phyloP scores from a whole-genome alignment of 2,888 invertebrate species.

The Pollenia amentaria region DNA sequence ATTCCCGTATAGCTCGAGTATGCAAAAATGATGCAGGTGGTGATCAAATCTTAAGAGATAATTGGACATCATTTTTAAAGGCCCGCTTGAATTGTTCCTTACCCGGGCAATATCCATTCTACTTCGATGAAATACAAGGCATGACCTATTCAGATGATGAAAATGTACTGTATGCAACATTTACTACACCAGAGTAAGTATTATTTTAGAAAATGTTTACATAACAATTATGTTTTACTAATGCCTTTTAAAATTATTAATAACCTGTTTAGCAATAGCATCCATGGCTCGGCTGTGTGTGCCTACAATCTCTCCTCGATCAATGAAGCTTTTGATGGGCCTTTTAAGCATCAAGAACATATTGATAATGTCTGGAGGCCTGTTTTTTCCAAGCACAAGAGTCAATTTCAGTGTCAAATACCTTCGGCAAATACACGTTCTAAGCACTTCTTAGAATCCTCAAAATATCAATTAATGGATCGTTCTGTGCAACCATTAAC shows the following conservation, averaged over 20 bases:
- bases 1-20: conserved; percentile 95
- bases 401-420: conserved; percentile 87
- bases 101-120: conserved; percentile 94
- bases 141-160: conserved; percentile 91
- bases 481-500: conserved; percentile 91
- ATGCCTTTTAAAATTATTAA: conserved; percentile 19
- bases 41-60: conserved; percentile 90
- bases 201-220: not conserved
- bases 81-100: conserved; percentile 93
- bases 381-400: conserved; percentile 86
- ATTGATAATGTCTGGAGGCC: conserved; percentile 92
- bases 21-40: conserved; percentile 96
- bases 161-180: conserved; percentile 92
- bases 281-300: conserved; percentile 96
- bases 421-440: conserved; percentile 80
- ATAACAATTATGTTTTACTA: not conserved
- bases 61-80: conserved; percentile 96
- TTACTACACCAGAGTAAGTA: conserved; percentile 91
- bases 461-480: conserved; percentile 95
- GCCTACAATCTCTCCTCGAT: conserved; percentile 94
- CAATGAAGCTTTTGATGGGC: conserved; percentile 92
- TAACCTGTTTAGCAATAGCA: conserved; percentile 88
- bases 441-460: conserved; percentile 87
- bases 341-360: conserved; percentile 93
- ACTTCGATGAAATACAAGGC: conserved; percentile 95